Conservation (phyloP, 2,888 invertebrate species). For the Macrosiphum euphorbiae region DNA sequence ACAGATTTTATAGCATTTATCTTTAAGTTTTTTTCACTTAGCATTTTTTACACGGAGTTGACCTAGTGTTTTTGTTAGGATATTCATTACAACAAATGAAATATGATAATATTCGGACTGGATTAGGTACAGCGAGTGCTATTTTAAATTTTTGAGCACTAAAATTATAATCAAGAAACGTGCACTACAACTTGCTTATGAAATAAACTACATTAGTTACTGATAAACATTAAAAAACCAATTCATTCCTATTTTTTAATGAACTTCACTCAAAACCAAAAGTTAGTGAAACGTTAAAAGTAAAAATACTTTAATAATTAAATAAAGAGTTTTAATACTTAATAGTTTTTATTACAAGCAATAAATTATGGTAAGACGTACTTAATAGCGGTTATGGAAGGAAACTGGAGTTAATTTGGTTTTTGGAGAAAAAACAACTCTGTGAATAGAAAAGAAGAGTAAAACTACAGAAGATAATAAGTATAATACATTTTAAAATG, state of each 20-base stretch:
- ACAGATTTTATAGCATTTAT: too few species aligned
- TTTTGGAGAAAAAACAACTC: not conserved
- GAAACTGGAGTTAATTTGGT: not conserved
- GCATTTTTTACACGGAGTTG: too few species aligned
- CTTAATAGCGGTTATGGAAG: not conserved
- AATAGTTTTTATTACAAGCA: not conserved
- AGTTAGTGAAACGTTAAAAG: not conserved
- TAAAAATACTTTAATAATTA: not conserved
- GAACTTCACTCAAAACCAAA: not conserved
- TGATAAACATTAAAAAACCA: not conserved
- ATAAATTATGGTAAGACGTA: not conserved
- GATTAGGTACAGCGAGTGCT: not conserved
- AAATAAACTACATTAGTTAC: not conserved
- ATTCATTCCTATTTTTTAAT: not conserved
- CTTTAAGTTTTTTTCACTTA: too few species aligned
- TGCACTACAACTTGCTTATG: not conserved
- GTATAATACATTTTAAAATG: not conserved
- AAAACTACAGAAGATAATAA: not conserved
- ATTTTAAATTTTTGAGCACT: not conserved
- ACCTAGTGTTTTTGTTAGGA: too few species aligned
- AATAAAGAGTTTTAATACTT: not conserved
- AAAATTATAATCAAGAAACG: not conserved
- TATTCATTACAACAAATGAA: not conserved
- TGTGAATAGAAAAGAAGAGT: not conserved
- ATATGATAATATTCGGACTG: not conserved